Evolutionary conservation across 2,888 invertebrate species (phyloP).

Genomic region (Megamerina dolium): DNA sequence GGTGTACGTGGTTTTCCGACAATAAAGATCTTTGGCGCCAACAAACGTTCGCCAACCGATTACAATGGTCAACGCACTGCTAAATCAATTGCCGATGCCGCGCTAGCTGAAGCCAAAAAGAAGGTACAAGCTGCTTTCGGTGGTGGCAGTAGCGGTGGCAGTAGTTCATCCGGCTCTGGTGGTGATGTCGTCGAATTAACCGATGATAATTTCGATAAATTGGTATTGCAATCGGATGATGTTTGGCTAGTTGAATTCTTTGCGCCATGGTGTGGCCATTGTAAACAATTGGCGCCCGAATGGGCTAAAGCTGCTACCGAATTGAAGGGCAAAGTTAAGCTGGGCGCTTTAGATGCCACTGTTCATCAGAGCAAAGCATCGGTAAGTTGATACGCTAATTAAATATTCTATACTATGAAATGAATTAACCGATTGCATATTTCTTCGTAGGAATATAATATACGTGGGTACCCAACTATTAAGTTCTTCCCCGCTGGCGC

Average conservation of each 20-base stretch:
- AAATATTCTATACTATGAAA: background rate
- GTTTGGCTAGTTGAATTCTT: conserved; percentile 98
- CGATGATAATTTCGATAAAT: conserved; percentile 89
- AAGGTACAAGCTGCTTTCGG: conserved; percentile 68
- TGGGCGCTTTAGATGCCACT: conserved; percentile 95
- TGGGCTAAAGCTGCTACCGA: conserved; percentile 94
- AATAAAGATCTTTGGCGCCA: conserved; percentile 84
- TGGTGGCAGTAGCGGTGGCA: conserved; percentile 46
- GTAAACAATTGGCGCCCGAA: conserved; percentile 92
- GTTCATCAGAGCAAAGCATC: conserved; percentile 74
- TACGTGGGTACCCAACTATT: conserved; percentile 95
- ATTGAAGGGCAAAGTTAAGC: conserved; percentile 91
- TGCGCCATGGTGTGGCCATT: conserved; percentile 96
- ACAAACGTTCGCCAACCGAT: conserved; percentile 77
- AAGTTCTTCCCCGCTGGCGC: conserved; percentile 81
- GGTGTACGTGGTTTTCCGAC: conserved; percentile 91
- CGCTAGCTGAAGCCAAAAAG: conserved; percentile 67
- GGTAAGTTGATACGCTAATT: conserved; percentile 15
- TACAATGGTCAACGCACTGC: conserved; percentile 83
- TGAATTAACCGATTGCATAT: no score
- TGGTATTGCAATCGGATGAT: conserved; percentile 88
- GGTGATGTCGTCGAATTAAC: conserved; percentile 81
- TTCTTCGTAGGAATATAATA: conserved; percentile 62
- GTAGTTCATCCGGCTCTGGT: conserved; percentile 19
- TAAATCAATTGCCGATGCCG: conserved; percentile 77